phyloP scores from a whole-genome alignment of 2,888 invertebrate species.

The Gortyna flavago region DNA sequence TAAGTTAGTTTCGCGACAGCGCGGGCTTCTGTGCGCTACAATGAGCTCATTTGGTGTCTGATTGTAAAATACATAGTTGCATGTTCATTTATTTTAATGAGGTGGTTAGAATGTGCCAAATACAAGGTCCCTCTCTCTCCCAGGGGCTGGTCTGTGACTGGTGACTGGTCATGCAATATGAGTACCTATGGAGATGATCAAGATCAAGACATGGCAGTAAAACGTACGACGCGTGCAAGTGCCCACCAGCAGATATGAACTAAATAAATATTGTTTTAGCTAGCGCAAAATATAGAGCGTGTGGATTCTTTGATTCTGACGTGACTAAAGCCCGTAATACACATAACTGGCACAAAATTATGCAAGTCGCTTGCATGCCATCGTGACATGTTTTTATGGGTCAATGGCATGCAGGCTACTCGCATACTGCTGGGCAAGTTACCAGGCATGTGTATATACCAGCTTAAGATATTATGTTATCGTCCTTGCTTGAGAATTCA shows the following conservation, averaged over 20 bases:
- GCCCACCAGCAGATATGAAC: not conserved
- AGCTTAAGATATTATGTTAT: not conserved
- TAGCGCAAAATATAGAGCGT: not conserved
- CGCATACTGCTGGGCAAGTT: not conserved
- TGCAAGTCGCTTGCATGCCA: not conserved
- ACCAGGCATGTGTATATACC: not conserved
- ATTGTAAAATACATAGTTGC: constrained; percentile 20
- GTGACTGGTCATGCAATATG: not conserved
- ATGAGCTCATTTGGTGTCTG: not conserved
- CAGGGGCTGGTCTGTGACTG: not conserved
- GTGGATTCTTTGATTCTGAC: not conserved
- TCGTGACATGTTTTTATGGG: not conserved
- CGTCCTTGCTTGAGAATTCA: not conserved
- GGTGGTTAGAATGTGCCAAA: constrained; percentile 4
- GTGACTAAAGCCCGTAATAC: not conserved
- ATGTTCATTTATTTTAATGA: constrained; percentile 14
- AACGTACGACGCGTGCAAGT: not conserved
- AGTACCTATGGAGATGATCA: not conserved
- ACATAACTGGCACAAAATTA: not conserved
- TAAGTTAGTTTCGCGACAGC: constrained; percentile 11
- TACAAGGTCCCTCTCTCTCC: constrained; percentile 31
- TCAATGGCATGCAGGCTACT: not conserved
- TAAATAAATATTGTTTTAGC: not conserved
- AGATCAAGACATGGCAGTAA: not conserved
- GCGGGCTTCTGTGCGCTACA: constrained; percentile 16